Evolutionary conservation across 2,113 vertebrate species (phyloP).

Genomic region (Tragulus kanchil): DNA sequence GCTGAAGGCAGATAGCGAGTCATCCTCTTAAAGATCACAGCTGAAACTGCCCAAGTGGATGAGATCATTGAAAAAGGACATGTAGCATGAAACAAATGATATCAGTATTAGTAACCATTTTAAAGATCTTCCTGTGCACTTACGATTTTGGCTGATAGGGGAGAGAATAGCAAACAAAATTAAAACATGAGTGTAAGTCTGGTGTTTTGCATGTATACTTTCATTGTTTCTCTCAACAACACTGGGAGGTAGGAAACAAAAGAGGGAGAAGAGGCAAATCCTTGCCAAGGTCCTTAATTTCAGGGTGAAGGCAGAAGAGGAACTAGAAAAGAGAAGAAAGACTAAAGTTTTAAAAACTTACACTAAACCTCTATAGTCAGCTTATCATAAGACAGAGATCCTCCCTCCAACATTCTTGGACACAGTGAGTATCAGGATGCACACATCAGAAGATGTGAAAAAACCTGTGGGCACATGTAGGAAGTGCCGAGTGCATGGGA

Average conservation of each 20-base stretch:
- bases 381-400: background rate
- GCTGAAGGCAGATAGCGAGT: background rate
- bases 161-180: background rate
- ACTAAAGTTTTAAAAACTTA: background rate
- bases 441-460: background rate
- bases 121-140: background rate
- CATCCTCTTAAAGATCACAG: background rate
- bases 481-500: background rate
- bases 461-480: background rate
- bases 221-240: background rate
- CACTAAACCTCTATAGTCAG: slow-evolving; percentile 26
- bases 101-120: background rate
- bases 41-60: background rate
- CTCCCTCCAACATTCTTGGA: background rate
- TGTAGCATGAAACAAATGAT: background rate
- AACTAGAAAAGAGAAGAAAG: slow-evolving; percentile 60
- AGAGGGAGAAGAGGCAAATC: background rate
- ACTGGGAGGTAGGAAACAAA: background rate
- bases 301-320: background rate
- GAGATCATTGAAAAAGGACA: background rate
- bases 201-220: background rate
- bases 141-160: background rate
- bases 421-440: background rate
- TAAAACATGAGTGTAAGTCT: background rate
- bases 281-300: background rate